phyloP scores from a whole-genome alignment of 1,140 invertebrate species.

The Brachionus sp. region DNA sequence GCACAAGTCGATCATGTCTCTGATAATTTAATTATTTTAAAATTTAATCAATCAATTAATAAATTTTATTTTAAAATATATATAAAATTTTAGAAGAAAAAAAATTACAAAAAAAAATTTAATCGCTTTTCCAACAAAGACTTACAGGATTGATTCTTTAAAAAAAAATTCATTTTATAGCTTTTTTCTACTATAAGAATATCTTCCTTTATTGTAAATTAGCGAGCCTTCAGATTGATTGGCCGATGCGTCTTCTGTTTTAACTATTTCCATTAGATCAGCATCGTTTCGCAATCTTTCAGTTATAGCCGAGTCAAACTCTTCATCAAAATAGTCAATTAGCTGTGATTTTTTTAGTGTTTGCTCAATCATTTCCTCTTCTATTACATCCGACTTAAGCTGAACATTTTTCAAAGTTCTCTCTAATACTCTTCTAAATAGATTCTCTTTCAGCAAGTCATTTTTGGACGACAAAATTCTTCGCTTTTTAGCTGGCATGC shows the following conservation, averaged over 20 bases:
- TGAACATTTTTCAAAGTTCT: slow-evolving; percentile 11
- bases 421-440: not conserved
- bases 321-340: slow-evolving; percentile 21
- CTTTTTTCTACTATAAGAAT: not conserved
- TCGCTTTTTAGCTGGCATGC: slow-evolving; percentile 71
- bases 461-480: not conserved
- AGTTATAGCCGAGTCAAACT: slow-evolving; percentile 3
- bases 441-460: not conserved
- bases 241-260: not conserved
- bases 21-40: no score
- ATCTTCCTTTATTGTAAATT: slow-evolving; percentile 26
- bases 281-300: not conserved
- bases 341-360: not conserved
- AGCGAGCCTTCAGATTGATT: not conserved
- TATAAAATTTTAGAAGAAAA: slow-evolving; percentile 14
- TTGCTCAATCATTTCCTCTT: not conserved
- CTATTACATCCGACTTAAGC: not conserved
- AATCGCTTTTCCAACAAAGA: not conserved
- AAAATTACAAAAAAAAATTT: not conserved
- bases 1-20: no score
- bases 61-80: not conserved
- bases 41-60: not conserved
- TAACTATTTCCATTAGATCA: not conserved
- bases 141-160: not conserved
- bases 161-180: not conserved